phyloP scores from a whole-genome alignment of 1,140 invertebrate genomes.

The Diachasma alloeum region DNA sequence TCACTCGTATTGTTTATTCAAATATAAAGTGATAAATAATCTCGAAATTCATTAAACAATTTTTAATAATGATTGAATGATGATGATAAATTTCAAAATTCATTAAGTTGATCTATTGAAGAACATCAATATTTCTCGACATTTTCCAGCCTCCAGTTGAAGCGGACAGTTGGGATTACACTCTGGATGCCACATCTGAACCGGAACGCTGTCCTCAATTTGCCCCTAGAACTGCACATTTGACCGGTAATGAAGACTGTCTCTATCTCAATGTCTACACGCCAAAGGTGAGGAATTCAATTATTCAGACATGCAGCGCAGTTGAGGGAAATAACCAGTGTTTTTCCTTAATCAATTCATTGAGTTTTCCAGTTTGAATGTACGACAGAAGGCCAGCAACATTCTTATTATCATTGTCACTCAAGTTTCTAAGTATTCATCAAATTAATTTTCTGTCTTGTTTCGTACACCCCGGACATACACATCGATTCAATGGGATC shows the following conservation, averaged over 20 bases:
- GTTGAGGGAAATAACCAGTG: background rate
- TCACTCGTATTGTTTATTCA: too few relatives aligned
- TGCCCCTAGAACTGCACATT: background rate
- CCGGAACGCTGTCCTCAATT: constrained; percentile 36
- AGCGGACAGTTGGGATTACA: constrained; percentile 31
- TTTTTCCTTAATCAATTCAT: background rate
- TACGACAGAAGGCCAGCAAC: too few relatives aligned
- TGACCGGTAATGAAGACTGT: constrained; percentile 70
- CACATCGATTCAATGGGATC: too few relatives aligned
- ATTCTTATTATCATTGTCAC: too few relatives aligned
- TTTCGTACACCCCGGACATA: too few relatives aligned
- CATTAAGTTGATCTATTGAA: background rate
- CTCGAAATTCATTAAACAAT: too few relatives aligned
- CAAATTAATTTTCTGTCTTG: too few relatives aligned
- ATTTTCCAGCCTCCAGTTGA: constrained; percentile 32
- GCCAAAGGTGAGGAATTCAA: constrained; percentile 50
- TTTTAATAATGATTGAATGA: too few relatives aligned
- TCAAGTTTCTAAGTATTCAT: too few relatives aligned
- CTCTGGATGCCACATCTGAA: constrained; percentile 25
- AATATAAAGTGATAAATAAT: too few relatives aligned
- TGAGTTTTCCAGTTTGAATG: too few relatives aligned
- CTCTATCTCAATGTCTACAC: constrained; percentile 73
- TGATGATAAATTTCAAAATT: too few relatives aligned
- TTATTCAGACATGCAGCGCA: background rate
- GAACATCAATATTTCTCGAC: background rate